Evolutionary conservation across 2,113 vertebrate species (phyloP).

Genomic region (Pomatostomus ruficeps): DNA sequence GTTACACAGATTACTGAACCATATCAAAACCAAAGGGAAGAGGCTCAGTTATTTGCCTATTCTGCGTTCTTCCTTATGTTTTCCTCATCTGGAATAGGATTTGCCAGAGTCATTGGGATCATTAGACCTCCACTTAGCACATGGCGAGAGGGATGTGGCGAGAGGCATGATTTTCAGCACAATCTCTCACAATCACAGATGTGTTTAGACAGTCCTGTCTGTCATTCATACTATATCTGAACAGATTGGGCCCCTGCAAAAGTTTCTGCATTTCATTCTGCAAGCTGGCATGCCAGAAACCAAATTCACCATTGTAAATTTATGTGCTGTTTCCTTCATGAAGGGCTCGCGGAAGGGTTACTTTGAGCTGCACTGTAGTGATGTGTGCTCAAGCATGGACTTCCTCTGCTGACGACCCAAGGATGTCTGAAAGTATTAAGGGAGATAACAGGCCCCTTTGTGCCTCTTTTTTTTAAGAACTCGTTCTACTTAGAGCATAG

Average conservation of each 20-base stretch:
- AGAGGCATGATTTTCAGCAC: not conserved
- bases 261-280: not conserved
- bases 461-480: not conserved
- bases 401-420: not conserved
- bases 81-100: not conserved
- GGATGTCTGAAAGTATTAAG: not conserved
- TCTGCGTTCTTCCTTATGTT: not conserved
- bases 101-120: not conserved
- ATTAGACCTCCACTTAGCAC: not conserved
- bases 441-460: not conserved
- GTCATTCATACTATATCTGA: not conserved
- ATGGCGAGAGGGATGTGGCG: not conserved
- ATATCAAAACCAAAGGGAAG: not conserved
- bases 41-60: not conserved
- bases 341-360: not conserved
- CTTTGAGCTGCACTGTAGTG: not conserved
- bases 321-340: not conserved
- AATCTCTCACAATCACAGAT: not conserved
- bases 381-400: not conserved
- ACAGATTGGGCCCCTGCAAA: not conserved
- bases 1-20: not conserved
- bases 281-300: not conserved
- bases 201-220: constrained; percentile 23
- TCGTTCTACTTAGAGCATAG: accelerated
- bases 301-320: not conserved